A percentile compares a stretch with the other conserved stretches of the same genome.
These are phyloP conservation scores for Vombatus ursinus DNA, from an alignment of 2,113 vertebrate species.

Conservation along the genomic window DNA sequence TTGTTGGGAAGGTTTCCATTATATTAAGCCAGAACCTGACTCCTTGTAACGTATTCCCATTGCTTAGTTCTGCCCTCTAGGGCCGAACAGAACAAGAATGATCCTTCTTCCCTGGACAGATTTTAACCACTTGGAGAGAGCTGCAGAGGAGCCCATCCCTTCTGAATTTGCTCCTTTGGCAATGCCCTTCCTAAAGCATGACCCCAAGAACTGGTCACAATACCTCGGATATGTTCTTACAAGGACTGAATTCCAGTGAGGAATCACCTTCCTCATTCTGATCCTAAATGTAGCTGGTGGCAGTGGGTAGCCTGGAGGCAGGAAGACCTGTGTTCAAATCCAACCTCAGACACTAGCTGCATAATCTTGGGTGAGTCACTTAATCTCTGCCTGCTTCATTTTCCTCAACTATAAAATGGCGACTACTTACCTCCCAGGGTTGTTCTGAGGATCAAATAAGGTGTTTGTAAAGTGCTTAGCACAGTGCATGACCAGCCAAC, in stretches of 20 bases:
- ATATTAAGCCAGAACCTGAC: neutral
- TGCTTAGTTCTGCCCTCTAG: no score
- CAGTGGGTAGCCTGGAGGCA: no score
- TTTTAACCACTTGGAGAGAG: neutral
- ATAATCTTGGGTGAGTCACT: no score
- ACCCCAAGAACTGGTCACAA: neutral
- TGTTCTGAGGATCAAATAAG: no score
- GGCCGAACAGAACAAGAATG: no score
- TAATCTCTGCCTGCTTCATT: no score
- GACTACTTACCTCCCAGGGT: no score
- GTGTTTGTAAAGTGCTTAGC: neutral
- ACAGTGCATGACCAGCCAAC: neutral
- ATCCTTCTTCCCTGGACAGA: neutral
- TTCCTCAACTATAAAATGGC: no score
- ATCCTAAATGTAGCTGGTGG: neutral
- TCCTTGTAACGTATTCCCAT: neutral
- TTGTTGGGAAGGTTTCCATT: neutral
- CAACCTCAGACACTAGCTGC: no score
- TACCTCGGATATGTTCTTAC: neutral
- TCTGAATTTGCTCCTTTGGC: neutral
- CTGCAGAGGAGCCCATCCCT: neutral
- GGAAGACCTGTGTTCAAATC: no score
- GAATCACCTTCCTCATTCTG: neutral
- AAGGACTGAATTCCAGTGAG: neutral
- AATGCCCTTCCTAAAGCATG: neutral